Conservation (phyloP, 2,888 invertebrate species). For the Zele albiditarsus region DNA sequence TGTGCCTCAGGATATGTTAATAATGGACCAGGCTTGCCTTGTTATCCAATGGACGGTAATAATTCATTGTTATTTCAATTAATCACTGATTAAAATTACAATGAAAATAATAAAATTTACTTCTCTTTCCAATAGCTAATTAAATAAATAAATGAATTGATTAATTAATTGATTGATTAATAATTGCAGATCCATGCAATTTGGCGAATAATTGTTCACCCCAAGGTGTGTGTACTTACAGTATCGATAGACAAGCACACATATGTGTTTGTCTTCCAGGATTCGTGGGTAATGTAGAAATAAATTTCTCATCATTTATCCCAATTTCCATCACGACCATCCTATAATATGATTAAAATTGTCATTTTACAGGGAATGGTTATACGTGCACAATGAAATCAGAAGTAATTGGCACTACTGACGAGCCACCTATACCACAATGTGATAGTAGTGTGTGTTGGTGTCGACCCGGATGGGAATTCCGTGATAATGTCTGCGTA, state of each 20-base stretch:
- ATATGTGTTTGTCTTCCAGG: slow-evolving; percentile 75
- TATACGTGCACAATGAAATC: slow-evolving; percentile 71
- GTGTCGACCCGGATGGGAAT: slow-evolving; percentile 76
- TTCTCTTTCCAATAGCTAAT: too few relatives aligned
- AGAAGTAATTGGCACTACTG: slow-evolving; percentile 57
- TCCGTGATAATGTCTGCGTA: slow-evolving; percentile 60
- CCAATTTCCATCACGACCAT: neutral
- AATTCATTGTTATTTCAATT: neutral
- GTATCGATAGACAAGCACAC: slow-evolving; percentile 67
- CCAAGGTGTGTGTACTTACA: slow-evolving; percentile 73
- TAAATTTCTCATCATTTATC: slow-evolving; percentile 23
- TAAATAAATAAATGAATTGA: neutral
- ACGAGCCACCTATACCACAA: slow-evolving; percentile 60
- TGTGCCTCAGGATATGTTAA: slow-evolving; percentile 64
- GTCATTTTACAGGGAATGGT: slow-evolving; percentile 69
- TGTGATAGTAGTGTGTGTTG: slow-evolving; percentile 75
- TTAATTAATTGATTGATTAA: slow-evolving; percentile 1
- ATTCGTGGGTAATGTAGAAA: slow-evolving; percentile 74
- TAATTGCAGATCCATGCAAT: slow-evolving; percentile 71
- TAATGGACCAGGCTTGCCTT: slow-evolving; percentile 48
- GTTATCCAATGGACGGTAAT: slow-evolving; percentile 60
- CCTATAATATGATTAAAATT: slow-evolving; percentile 31
- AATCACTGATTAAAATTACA: too few relatives aligned
- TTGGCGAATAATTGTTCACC: slow-evolving; percentile 77
- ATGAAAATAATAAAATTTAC: too few relatives aligned